Evolutionary conservation across 2,113 vertebrate genomes (phyloP).

Genomic region (Tichodroma muraria): DNA sequence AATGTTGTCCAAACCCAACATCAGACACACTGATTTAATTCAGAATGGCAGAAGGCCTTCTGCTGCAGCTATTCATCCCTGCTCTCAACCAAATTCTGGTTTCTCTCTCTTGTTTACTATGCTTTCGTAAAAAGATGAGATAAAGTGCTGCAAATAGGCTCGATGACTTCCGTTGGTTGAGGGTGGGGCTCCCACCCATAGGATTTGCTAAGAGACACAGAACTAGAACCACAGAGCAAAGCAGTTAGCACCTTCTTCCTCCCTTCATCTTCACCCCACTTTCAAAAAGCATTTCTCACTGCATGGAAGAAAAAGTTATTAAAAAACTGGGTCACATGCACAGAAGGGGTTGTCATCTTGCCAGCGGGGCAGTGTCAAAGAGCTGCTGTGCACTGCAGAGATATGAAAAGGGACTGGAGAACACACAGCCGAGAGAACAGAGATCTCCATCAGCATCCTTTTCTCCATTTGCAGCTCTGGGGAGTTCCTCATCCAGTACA

Average conservation of each 20-base stretch:
- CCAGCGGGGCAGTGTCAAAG: neutral
- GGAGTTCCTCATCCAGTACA: neutral
- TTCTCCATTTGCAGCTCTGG: neutral
- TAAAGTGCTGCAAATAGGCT: constrained; percentile 12
- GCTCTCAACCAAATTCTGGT: neutral
- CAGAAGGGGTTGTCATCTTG: neutral
- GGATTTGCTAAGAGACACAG: neutral
- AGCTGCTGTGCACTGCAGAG: neutral
- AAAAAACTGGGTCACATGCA: neutral
- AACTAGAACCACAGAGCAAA: neutral
- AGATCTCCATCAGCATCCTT: neutral
- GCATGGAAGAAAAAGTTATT: neutral
- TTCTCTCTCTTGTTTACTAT: constrained; percentile 41
- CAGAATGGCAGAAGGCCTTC: neutral
- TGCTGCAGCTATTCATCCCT: neutral
- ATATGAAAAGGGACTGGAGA: neutral
- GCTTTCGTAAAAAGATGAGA: constrained; percentile 50
- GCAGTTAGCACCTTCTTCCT: neutral
- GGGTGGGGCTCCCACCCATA: constrained; percentile 22
- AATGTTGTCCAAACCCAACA: neutral
- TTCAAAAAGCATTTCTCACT: neutral
- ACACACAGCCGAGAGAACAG: neutral
- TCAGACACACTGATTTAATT: neutral
- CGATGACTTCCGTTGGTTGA: neutral
- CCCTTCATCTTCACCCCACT: neutral